These are phyloP conservation scores for Botia kubotai DNA, from an alignment of 2,797 vertebrate genomes.

Conservation along the genomic window DNA sequence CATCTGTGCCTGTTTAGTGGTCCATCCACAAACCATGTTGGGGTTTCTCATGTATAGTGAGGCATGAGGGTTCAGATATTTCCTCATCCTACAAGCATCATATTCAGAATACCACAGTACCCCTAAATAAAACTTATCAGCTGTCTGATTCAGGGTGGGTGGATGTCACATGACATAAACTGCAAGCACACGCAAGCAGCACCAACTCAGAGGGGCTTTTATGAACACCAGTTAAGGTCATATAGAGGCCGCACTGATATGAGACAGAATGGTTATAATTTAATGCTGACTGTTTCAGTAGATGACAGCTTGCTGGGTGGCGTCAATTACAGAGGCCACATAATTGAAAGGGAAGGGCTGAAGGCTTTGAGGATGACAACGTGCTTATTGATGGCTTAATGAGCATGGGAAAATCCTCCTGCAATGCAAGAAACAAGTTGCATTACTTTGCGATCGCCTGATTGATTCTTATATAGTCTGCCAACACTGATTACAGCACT, in stretches of 20 bases:
- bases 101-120: constrained; percentile 26
- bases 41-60: not conserved
- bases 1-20: constrained; percentile 21
- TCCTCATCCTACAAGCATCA: constrained; percentile 25
- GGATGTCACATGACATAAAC: constrained; percentile 35
- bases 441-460: not conserved
- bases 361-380: constrained; percentile 46
- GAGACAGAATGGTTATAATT: constrained; percentile 55
- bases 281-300: constrained; percentile 48
- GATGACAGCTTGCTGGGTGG: constrained; percentile 48
- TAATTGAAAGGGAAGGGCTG: constrained; percentile 53
- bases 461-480: not conserved
- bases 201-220: constrained; percentile 49
- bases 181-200: constrained; percentile 27
- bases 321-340: constrained; percentile 53
- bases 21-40: not conserved
- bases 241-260: constrained; percentile 38
- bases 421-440: not conserved
- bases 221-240: constrained; percentile 53
- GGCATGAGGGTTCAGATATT: constrained; percentile 13
- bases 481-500: too few relatives aligned
- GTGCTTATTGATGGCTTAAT: constrained; percentile 41
- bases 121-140: constrained; percentile 54
- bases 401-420: constrained; percentile 3
- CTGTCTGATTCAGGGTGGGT: constrained; percentile 53